These are phyloP conservation scores for Marcusenius ussheri DNA, from an alignment of 2,113 vertebrate genomes.

Conservation along the genomic window DNA sequence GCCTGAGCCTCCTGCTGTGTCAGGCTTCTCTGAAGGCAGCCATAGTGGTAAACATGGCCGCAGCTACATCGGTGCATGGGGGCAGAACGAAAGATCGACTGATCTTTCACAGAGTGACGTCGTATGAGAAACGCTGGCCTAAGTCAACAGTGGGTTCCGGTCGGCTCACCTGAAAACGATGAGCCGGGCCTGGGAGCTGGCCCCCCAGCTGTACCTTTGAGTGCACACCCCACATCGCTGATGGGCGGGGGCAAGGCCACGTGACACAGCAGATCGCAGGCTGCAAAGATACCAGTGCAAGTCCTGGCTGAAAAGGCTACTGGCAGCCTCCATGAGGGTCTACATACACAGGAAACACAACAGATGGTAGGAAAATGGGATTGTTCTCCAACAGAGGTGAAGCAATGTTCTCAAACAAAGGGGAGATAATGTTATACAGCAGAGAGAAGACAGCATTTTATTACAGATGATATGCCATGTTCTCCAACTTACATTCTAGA, in stretches of 20 bases:
- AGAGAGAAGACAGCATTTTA: background rate
- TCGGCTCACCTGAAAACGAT: conserved; percentile 18
- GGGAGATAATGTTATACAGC: background rate
- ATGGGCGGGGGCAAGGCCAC: conserved; percentile 9
- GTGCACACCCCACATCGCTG: conserved; percentile 4
- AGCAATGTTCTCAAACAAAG: background rate
- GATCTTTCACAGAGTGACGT: background rate
- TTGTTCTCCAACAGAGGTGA: background rate
- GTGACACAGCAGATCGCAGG: background rate
- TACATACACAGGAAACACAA: background rate
- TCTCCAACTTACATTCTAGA: background rate
- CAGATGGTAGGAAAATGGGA: background rate
- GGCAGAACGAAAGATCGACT: background rate
- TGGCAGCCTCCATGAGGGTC: conserved; percentile 18
- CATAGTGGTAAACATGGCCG: conserved; percentile 23
- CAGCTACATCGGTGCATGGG: background rate
- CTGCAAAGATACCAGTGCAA: conserved; percentile 20
- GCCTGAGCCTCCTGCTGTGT: background rate
- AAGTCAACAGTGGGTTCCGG: background rate
- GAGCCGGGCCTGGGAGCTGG: background rate
- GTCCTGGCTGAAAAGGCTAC: conserved; percentile 20
- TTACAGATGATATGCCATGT: background rate
- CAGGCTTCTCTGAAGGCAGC: conserved; percentile 14
- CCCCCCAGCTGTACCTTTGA: background rate
- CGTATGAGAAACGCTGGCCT: background rate